These are phyloP conservation scores for Solenodon paradoxus DNA, from an alignment of 2,113 vertebrate species.

Conservation along the genomic window DNA sequence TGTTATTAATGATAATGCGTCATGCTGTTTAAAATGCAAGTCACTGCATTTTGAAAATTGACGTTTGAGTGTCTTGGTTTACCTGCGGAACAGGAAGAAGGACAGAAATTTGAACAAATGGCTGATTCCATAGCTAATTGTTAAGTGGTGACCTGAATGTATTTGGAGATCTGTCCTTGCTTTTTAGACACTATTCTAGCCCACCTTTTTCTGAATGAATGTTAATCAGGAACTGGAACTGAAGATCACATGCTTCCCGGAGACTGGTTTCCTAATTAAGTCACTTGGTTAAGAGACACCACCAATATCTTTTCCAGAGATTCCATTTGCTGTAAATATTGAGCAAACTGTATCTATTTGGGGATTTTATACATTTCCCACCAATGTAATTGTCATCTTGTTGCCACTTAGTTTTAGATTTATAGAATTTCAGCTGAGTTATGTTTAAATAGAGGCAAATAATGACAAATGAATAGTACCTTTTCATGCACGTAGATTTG, in stretches of 20 bases:
- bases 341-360: background rate
- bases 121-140: background rate
- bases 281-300: background rate
- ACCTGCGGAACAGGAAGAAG: background rate
- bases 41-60: slow-evolving; percentile 4
- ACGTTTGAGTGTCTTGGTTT: background rate
- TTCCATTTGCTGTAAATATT: background rate
- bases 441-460: slow-evolving; percentile 27
- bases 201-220: background rate
- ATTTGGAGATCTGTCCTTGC: background rate
- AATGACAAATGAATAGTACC: background rate
- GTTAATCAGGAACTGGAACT: slow-evolving; percentile 47
- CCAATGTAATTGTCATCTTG: background rate
- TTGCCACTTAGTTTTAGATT: background rate
- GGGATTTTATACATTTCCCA: background rate
- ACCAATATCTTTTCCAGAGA: background rate
- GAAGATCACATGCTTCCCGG: slow-evolving; percentile 31
- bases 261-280: background rate
- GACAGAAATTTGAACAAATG: background rate
- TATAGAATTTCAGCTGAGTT: background rate
- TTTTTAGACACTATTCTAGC: background rate
- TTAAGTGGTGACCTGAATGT: background rate
- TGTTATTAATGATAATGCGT: slow-evolving; percentile 48
- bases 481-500: background rate
- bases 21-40: slow-evolving; percentile 57